A percentile compares a stretch with the other conserved stretches of the same genome.
Evolutionary conservation across 2,797 vertebrate genomes (phyloP).

Genomic region (Chrysocyon brachyurus): DNA sequence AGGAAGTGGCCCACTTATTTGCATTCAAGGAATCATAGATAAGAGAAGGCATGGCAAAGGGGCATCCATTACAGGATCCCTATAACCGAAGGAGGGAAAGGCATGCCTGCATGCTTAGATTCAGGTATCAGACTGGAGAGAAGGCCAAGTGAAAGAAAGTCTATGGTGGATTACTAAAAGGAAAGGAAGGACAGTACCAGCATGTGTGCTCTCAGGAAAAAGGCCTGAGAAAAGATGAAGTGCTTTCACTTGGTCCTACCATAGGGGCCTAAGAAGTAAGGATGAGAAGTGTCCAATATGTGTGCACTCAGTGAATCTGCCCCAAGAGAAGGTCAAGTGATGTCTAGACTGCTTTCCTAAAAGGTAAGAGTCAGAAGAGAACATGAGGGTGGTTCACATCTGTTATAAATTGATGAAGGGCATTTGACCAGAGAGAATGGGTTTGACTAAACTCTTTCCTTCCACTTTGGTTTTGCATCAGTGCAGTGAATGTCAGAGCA

Average conservation of each 20-base stretch:
- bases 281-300: not conserved
- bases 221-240: not conserved
- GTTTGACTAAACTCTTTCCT: not conserved
- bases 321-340: not conserved
- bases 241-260: not conserved
- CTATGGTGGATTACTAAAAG: not conserved
- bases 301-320: not conserved
- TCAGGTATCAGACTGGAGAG: not conserved
- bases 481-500: not conserved
- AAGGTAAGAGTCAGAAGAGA: not conserved
- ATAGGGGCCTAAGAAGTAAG: not conserved
- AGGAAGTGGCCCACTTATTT: not conserved
- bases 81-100: not conserved
- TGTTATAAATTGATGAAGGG: not conserved
- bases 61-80: not conserved
- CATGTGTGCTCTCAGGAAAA: not conserved
- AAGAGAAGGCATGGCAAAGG: not conserved
- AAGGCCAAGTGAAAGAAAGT: not conserved
- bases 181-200: not conserved
- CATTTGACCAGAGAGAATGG: not conserved
- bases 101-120: not conserved
- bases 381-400: not conserved
- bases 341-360: not conserved
- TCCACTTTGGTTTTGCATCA: not conserved
- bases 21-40: not conserved